Percentiles rank a stretch among this genome's conserved stretches.
Conservation (phyloP, 2,797 vertebrate species). For the Chaetodon trifasciatus region DNA sequence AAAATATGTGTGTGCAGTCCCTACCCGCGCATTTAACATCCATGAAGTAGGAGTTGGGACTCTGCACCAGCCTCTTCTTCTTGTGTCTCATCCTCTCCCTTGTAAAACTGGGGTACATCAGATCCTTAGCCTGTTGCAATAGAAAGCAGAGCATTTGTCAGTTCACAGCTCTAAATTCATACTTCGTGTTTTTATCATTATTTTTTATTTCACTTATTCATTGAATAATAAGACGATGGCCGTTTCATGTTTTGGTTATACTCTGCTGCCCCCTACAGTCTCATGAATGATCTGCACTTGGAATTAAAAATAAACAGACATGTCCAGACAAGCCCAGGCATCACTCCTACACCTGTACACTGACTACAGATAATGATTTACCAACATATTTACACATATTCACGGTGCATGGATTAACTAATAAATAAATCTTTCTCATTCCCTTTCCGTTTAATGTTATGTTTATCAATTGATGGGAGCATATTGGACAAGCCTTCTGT, state of each 20-base stretch:
- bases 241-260: neutral
- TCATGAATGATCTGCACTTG: constrained; percentile 3
- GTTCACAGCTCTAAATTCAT: neutral
- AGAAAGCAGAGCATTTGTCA: neutral
- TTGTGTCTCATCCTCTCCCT: constrained; percentile 79
- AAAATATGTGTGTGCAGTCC: neutral
- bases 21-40: constrained; percentile 84
- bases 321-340: constrained; percentile 62
- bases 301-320: constrained; percentile 41
- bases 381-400: neutral
- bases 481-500: neutral
- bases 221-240: fast-evolving
- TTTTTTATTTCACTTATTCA: neutral
- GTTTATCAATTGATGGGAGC: neutral
- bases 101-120: constrained; percentile 68
- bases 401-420: neutral
- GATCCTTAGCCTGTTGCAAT: constrained; percentile 70
- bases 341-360: neutral
- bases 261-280: constrained; percentile 54
- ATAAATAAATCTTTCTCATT: neutral
- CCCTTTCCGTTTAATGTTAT: neutral
- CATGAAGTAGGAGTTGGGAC: constrained; percentile 86
- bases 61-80: constrained; percentile 85
- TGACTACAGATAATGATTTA: neutral
- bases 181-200: too few relatives aligned